These are phyloP conservation scores for Ctenochaetus hawaiiensis DNA, from an alignment of 2,797 vertebrate genomes.

Conservation along the genomic window DNA sequence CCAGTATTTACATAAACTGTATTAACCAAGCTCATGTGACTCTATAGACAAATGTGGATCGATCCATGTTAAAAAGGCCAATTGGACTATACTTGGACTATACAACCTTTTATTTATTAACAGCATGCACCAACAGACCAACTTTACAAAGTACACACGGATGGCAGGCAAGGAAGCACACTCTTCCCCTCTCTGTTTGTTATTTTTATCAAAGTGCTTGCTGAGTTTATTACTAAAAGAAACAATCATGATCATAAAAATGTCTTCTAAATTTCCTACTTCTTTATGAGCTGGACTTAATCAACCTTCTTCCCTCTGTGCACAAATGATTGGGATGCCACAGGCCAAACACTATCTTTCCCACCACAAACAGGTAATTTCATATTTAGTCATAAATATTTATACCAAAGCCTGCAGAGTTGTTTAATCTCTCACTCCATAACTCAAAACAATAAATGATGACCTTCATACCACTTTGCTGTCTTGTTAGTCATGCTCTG, in stretches of 20 bases:
- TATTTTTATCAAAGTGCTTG: background rate
- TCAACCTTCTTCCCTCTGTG: background rate
- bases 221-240: background rate
- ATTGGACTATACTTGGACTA: background rate
- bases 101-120: background rate
- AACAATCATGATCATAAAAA: background rate
- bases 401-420: too few species aligned
- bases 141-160: background rate
- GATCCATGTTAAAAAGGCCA: background rate
- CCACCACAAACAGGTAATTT: background rate
- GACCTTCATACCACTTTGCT: background rate
- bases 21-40: constrained; percentile 10
- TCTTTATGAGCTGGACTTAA: background rate
- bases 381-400: background rate
- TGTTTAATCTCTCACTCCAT: background rate
- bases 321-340: background rate
- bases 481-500: background rate
- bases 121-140: background rate
- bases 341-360: background rate
- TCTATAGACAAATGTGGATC: background rate
- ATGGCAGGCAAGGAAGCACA: background rate
- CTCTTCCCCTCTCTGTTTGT: too few species aligned
- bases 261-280: background rate
- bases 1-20: constrained; percentile 38
- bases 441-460: background rate